These are phyloP conservation scores for Novumbra hubbsi DNA, from an alignment of 2,797 vertebrate species.

Conservation along the genomic window DNA sequence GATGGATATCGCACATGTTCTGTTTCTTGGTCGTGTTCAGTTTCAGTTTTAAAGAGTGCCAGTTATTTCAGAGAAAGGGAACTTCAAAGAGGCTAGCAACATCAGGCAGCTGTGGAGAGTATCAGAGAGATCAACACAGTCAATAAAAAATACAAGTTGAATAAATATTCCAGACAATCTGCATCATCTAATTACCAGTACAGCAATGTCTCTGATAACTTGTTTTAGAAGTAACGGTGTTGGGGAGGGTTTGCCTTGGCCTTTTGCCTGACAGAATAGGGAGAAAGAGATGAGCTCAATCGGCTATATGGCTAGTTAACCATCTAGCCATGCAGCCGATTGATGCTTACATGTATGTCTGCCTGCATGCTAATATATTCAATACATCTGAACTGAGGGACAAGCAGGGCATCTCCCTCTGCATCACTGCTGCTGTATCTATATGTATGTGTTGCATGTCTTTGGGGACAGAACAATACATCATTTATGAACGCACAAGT, in stretches of 20 bases:
- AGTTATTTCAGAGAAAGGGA: no score
- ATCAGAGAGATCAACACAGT: no score
- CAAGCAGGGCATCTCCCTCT: conserved; percentile 36
- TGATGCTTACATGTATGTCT: conserved; percentile 42
- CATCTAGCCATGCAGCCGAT: conserved; percentile 46
- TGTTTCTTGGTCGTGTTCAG: no score
- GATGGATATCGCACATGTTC: no score
- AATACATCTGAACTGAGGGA: conserved; percentile 42
- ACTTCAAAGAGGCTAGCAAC: no score
- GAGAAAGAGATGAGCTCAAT: conserved; percentile 62
- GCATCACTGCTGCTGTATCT: conserved; percentile 43
- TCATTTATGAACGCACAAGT: not conserved
- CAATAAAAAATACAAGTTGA: no score
- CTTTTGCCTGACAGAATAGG: conserved; percentile 57
- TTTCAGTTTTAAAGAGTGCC: no score
- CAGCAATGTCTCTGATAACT: conserved; percentile 49
- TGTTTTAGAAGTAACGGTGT: conserved; percentile 22
- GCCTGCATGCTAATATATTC: conserved; percentile 52
- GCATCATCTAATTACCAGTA: conserved; percentile 50
- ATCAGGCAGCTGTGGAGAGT: no score
- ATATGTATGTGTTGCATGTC: conserved; percentile 24
- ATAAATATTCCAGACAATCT: no score
- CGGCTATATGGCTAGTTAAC: conserved; percentile 30
- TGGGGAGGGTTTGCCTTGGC: conserved; percentile 60
- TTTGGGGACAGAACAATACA: conserved; percentile 18